phyloP scores from a whole-genome alignment of 2,888 invertebrate species.

The Anoncus sp. region DNA sequence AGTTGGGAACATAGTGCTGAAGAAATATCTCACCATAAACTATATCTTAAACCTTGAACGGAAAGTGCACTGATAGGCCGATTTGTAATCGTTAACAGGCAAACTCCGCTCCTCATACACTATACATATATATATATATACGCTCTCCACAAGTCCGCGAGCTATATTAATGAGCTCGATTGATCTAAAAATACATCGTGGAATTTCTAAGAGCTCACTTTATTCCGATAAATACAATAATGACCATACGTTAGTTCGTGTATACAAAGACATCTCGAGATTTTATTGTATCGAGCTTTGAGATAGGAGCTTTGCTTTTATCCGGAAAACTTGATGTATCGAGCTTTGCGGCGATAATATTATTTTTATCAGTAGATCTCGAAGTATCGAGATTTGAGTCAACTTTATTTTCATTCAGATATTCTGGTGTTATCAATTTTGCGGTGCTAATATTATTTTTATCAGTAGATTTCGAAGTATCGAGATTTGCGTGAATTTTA shows the following conservation, averaged over 20 bases:
- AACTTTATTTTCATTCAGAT: neutral
- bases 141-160: constrained; percentile 29
- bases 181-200: constrained; percentile 6
- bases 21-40: neutral
- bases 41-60: constrained; percentile 79
- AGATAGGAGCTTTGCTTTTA: neutral
- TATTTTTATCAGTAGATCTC: constrained; percentile 1
- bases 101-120: constrained; percentile 61
- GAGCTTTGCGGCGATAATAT: neutral
- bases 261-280: constrained; percentile 34
- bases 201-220: too few relatives aligned
- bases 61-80: constrained; percentile 76
- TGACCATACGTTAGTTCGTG: constrained; percentile 1
- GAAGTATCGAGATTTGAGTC: neutral
- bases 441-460: neutral
- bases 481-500: neutral
- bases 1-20: too few relatives aligned
- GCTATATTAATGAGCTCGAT: constrained; percentile 30
- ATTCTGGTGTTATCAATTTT: neutral
- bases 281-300: constrained; percentile 44
- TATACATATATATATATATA: constrained; percentile 61
- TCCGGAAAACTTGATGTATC: neutral
- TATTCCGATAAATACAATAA: too few relatives aligned
- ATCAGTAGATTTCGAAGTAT: neutral
- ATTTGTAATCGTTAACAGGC: constrained; percentile 82